Evolutionary conservation across 2,888 invertebrate genomes (phyloP), one percentile per base, ranked within the genome.

Genomic region (Syrphus vitripennis): DNA sequence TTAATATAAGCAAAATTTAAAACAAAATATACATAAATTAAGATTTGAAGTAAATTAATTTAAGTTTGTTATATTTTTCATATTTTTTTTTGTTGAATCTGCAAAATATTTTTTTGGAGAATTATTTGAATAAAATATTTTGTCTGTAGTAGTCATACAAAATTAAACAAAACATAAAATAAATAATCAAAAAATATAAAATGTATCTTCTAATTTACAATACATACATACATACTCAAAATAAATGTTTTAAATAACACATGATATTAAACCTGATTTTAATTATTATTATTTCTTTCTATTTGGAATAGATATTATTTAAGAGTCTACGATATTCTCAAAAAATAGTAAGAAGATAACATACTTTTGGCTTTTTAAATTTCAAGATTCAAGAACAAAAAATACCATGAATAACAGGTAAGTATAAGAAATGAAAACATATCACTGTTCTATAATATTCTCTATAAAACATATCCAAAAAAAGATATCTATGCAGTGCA

Each of bases 171-270:
- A 63, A 26, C 59, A 24, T 24, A 42, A 40, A 37, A 61, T 16
- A 70, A 19, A 34, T 75, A 75, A 57, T 83, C 34, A 72, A 37
- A 59, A n/a, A 61, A 65, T 77, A 45, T 65, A 45, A 59, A 76
- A 75, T 80, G 71, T 77, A 84, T 81, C 71, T 81, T 76, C 75
- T 81, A 84, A 67, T 79, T 63, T 53, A 53, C 37, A 61, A 82
- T 24, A 40, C 14, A 63, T 55, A 63, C 29, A 34, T 50, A 67
- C 42, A 65, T 83, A 84, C 45, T 69, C 67, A 75, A 72, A 84
- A 84, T 81, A 81, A 84, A 84, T 81, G 81, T 81, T 81, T 80
- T 81, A 84, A 81, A 76, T 81, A 81, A 81, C 50, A 65, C 40
- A 78, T 45, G 16, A 69, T 59, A 57, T 24, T 10, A 24, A 74